These are phyloP conservation scores for Agrochola litura DNA, from an alignment of 2,888 invertebrate species.

Conservation along the genomic window DNA sequence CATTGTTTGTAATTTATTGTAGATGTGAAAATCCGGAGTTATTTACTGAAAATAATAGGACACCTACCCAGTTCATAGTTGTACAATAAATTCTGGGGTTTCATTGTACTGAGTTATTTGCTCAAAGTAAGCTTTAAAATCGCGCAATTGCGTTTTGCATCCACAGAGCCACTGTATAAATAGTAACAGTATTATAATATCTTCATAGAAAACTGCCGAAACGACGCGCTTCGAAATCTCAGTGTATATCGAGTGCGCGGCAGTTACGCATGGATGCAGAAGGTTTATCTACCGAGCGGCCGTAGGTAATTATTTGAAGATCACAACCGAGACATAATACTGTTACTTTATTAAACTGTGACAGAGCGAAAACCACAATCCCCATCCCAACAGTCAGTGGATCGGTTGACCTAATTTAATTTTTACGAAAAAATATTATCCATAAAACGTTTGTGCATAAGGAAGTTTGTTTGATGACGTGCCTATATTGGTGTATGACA, in stretches of 20 bases:
- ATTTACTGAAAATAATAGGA: conserved; percentile 41
- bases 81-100: conserved; percentile 26
- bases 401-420: conserved; percentile 28
- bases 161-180: background rate
- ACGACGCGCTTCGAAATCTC: too few relatives aligned
- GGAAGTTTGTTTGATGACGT: background rate
- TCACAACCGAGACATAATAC: too few relatives aligned
- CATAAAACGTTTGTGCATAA: background rate
- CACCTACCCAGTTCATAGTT: conserved; percentile 11
- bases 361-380: conserved; percentile 13
- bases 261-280: too few relatives aligned
- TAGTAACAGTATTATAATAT: too few relatives aligned
- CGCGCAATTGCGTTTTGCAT: conserved; percentile 29
- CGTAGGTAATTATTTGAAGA: too few relatives aligned
- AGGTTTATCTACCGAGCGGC: too few relatives aligned
- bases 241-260: too few relatives aligned
- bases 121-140: conserved; percentile 38
- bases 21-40: conserved; percentile 3
- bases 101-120: conserved; percentile 34
- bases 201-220: too few relatives aligned
- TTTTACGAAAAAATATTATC: background rate
- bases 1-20: conserved; percentile 13
- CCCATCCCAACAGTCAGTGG: conserved; percentile 7
- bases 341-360: too few relatives aligned
- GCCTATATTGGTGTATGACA: background rate